Percentiles rank a stretch among this genome's conserved stretches.
Conservation (phyloP, 2,888 invertebrate genomes). For the Chalcis sispes region DNA sequence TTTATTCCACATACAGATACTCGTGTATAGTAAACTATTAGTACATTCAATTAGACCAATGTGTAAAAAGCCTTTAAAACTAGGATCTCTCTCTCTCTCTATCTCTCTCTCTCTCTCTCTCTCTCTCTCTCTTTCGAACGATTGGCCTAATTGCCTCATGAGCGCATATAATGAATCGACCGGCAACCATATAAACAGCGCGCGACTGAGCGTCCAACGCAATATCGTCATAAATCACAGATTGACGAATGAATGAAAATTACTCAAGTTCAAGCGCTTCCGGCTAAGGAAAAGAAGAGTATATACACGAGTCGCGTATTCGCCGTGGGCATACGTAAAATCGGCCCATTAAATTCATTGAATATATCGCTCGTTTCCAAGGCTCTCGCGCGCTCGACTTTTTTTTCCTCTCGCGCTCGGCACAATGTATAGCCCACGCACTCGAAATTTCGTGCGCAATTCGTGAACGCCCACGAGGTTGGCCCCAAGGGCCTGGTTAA, state of each 20-base stretch:
- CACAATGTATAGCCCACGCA: constrained; percentile 19
- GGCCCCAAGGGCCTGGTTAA: background rate
- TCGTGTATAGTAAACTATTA: background rate
- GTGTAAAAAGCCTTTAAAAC: too few species aligned
- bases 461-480: background rate
- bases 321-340: background rate
- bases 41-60: too few species aligned
- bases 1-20: background rate
- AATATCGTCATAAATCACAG: constrained; percentile 13
- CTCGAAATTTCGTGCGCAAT: background rate
- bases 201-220: too few species aligned
- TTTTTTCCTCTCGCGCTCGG: background rate
- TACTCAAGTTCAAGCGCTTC: constrained; percentile 16
- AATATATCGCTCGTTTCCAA: background rate
- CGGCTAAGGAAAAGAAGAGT: constrained; percentile 7
- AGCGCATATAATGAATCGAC: too few species aligned
- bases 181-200: background rate
- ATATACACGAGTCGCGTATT: too few species aligned
- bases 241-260: constrained; percentile 30
- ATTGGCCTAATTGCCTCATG: too few species aligned
- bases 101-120: too few species aligned
- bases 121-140: too few species aligned
- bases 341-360: constrained; percentile 13
- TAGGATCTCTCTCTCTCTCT: too few species aligned
- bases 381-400: background rate